Base-by-base conservation (phyloP, 2,888 invertebrate genomes). In the Villa cingulata region DNA sequence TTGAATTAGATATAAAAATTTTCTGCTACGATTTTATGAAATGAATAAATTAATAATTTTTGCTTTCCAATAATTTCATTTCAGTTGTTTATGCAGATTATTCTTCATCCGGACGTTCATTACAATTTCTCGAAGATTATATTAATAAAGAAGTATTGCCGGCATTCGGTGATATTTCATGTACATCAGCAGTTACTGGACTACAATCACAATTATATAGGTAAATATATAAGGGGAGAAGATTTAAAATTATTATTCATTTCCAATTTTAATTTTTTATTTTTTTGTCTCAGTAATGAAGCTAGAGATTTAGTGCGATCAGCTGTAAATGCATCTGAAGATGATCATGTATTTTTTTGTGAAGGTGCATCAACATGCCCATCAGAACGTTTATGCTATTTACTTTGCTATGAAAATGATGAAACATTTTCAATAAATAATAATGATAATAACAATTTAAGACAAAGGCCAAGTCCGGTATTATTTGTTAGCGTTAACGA, bases 81-180 rank as follows among this genome's bases (percentile, higher is more conserved):
- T 46, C 77, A 86, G 85, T 83, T 59, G 80, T 87, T 14, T 90
- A 88, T 65, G 86, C 88, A 68, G 90, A 91, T 71, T 89, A 87
- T 70, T 84, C 81, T 47, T 86, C 89, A 2, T 87, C 87, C 1
- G 90, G 90, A 15, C 76, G 86, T 57, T 80, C 86, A 1, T 64
- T 90, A 54, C 80, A 82, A 52, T 90, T 88, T 72, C 77, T 91
- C 54, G 91, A 91, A 64, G 87, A 89, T 59, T 89, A 86, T 65
- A 77, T 91, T 46, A 65, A 76, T 15, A 74, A 78, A 48, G 82
- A 89, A 59, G 87, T 91, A 15, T 71, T 91, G 51, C 85, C 88
- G 9, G 79, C 79, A 45, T 87, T 90, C 63, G 90, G 88, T 16
- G 89, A 89, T 57, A 66, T 41, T 32, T 57, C 62, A 14, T 72